phyloP scores from a whole-genome alignment of 2,113 vertebrate species.

The Pelodiscus sinensis region DNA sequence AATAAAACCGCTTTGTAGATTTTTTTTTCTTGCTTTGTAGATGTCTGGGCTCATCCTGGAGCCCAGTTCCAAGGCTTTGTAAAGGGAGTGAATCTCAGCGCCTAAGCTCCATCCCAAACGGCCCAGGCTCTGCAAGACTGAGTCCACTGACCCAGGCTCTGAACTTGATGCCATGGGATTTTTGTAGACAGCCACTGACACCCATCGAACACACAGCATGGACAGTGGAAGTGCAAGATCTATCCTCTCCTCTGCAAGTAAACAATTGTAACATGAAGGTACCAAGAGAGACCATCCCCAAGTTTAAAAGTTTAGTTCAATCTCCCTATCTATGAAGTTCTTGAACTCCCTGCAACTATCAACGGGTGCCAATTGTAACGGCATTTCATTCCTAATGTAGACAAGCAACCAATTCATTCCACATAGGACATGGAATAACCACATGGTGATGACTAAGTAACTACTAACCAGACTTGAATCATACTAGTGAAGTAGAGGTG shows the following conservation, averaged over 20 bases:
- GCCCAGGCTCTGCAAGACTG: neutral
- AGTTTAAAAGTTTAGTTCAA: neutral
- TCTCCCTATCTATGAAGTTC: neutral
- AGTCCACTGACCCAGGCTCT: neutral
- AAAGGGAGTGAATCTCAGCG: neutral
- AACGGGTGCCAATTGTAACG: neutral
- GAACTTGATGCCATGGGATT: neutral
- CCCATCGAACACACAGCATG: accelerated
- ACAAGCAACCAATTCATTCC: neutral
- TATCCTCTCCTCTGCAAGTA: neutral
- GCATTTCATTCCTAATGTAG: neutral
- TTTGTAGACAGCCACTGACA: neutral
- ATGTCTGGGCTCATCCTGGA: neutral
- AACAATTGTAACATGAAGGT: neutral
- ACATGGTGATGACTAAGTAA: neutral
- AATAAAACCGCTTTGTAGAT: neutral
- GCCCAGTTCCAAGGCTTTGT: neutral
- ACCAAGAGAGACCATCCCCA: neutral
- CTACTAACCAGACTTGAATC: neutral
- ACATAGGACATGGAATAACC: neutral
- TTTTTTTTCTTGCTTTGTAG: neutral
- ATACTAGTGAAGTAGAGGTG: neutral
- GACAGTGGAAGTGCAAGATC: neutral
- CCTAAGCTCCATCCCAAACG: neutral
- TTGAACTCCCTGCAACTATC: neutral